A percentile compares a stretch with the other conserved stretches of the same genome.
Evolutionary conservation across 2,888 invertebrate species (phyloP).

Genomic region (Physocephala rufipes): DNA sequence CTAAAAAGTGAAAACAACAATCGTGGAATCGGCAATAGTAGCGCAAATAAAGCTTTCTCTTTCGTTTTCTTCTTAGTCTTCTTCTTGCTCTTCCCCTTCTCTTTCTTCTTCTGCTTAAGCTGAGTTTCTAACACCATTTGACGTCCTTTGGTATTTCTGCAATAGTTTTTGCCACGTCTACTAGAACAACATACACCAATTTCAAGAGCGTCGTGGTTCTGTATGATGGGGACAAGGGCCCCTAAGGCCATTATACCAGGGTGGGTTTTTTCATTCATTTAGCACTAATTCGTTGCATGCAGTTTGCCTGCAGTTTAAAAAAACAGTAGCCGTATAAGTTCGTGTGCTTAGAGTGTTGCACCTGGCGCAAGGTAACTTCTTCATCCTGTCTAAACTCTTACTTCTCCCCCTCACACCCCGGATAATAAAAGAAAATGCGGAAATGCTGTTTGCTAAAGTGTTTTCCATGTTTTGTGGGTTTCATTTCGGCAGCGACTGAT

Average conservation of each 20-base stretch:
- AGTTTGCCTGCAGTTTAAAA: neutral
- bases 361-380: too few relatives aligned
- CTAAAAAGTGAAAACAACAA: too few relatives aligned
- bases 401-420: neutral
- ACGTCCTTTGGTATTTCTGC: too few relatives aligned
- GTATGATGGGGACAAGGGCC: too few relatives aligned
- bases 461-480: slow-evolving; percentile 22
- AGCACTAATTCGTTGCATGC: neutral
- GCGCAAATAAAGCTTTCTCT: neutral
- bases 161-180: too few relatives aligned
- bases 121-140: too few relatives aligned
- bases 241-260: neutral
- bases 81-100: neutral
- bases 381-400: neutral
- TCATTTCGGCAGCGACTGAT: too few relatives aligned
- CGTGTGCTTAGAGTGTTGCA: neutral
- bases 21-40: neutral
- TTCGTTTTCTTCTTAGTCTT: neutral
- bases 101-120: too few relatives aligned
- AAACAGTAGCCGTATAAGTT: neutral
- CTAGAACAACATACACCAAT: too few relatives aligned
- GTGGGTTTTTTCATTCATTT: neutral
- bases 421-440: neutral
- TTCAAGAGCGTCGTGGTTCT: too few relatives aligned
- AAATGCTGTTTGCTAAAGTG: slow-evolving; percentile 20